Percentiles rank a stretch among this genome's conserved stretches.
Evolutionary conservation across 2,797 vertebrate species (phyloP).

Genomic region (Falco biarmicus): DNA sequence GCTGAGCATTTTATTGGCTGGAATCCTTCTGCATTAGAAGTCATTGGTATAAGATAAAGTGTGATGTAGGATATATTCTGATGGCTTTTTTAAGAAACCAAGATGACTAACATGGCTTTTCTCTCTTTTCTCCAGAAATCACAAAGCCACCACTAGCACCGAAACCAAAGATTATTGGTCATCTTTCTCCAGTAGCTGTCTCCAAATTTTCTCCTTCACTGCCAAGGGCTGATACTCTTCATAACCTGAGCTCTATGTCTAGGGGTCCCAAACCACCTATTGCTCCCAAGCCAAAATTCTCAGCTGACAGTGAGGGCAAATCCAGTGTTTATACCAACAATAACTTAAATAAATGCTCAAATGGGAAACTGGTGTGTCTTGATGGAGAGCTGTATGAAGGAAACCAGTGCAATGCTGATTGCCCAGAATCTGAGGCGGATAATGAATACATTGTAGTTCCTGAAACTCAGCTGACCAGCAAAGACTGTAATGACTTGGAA

Average conservation of each 20-base stretch:
- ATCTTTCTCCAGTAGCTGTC: slow-evolving; percentile 69
- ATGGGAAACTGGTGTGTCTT: slow-evolving; percentile 81
- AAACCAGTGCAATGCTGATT: slow-evolving; percentile 38
- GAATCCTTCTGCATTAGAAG: not conserved
- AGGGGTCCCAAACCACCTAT: slow-evolving; percentile 90
- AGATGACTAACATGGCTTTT: slow-evolving; percentile 30
- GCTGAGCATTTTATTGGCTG: not conserved
- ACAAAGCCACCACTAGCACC: slow-evolving; percentile 89
- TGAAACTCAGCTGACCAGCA: slow-evolving; percentile 19
- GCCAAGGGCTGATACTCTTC: slow-evolving; percentile 76
- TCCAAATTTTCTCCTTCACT: slow-evolving; percentile 79
- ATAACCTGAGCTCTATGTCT: slow-evolving; percentile 74
- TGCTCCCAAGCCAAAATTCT: slow-evolving; percentile 89
- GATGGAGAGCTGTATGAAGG: slow-evolving; percentile 76
- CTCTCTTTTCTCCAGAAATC: slow-evolving; percentile 85
- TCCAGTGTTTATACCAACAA: slow-evolving; percentile 71
- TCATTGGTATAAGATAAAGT: not conserved
- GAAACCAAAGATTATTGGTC: slow-evolving; percentile 85
- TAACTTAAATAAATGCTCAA: slow-evolving; percentile 78
- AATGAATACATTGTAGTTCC: slow-evolving; percentile 68
- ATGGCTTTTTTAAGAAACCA: not conserved
- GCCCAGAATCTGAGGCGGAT: slow-evolving; percentile 62
- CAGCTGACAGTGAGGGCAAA: slow-evolving; percentile 75
- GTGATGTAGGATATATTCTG: not conserved
- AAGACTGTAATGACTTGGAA: slow-evolving; percentile 53